These are phyloP conservation scores for Carpatolechia fugitivella DNA, from an alignment of 2,888 invertebrate genomes.

Conservation along the genomic window DNA sequence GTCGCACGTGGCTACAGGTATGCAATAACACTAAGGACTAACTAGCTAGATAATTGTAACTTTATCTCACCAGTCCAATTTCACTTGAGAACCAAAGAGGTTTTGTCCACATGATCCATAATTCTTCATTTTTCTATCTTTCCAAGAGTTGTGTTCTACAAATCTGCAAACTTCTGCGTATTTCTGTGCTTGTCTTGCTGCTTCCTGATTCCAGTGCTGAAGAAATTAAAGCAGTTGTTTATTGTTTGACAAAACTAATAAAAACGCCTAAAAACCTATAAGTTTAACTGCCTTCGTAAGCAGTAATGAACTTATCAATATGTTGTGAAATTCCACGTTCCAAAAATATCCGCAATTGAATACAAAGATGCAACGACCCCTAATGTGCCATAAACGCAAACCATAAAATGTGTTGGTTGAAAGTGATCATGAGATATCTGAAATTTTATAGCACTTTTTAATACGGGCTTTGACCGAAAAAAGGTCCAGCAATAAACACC, in stretches of 20 bases:
- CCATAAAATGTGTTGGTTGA: neutral
- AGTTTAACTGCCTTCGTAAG: neutral
- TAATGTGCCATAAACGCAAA: neutral
- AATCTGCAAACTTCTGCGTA: constrained; percentile 7
- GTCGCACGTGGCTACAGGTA: no score
- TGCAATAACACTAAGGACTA: no score
- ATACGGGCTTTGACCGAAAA: neutral
- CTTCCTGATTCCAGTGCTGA: constrained; percentile 6
- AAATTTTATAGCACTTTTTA: constrained; percentile 1
- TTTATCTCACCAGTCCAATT: constrained; percentile 3
- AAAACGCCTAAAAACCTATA: neutral
- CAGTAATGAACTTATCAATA: neutral
- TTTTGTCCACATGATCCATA: constrained; percentile 7
- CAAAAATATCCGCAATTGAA: neutral
- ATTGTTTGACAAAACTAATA: neutral
- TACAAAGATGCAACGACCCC: neutral
- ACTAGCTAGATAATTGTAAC: no score
- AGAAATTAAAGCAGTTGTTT: neutral
- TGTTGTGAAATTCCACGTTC: neutral
- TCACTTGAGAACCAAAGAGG: constrained; percentile 4
- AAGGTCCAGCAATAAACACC: neutral
- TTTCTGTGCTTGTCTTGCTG: constrained; percentile 4
- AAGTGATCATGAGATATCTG: neutral
- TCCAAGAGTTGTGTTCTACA: constrained; percentile 5
- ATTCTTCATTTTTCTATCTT: neutral